Base-by-base conservation (phyloP, 2,888 invertebrate species). In the Acronicta psi region DNA sequence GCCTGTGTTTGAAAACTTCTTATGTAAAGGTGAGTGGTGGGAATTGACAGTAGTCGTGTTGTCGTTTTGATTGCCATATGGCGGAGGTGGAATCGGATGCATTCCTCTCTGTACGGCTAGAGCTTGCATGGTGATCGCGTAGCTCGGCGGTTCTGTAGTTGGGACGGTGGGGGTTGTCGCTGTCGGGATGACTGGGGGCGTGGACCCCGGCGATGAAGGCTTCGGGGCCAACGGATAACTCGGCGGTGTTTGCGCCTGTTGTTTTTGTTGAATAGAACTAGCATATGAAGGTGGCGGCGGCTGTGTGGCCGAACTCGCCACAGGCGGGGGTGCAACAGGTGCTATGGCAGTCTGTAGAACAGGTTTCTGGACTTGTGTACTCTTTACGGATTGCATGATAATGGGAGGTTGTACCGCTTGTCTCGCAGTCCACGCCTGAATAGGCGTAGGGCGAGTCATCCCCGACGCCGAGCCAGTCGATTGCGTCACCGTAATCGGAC, bases 321-420 rank as follows among this genome's bases (percentile, higher is more conserved):
- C 94, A 59, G 95, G 89, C 41, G 94, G 94, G 2, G 97, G 97
- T 13, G 97, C 96, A 23, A 97, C 96, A 1, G 98, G 98, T n/a
- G 98, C 98, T 46, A 98, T 98, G 10, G 99, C 99, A 14, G 98
- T 99, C 91, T 99, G 99, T 69, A 99, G 93, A 25, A 98, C 96
- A 0, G 99, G 99, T 87, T 99, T 99, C 84, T 98, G 98, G 37
- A 98, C 98, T 89, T 98, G 98, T 16, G 98, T 98, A 92, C 98
- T 98, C 88, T 98, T 98, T 16, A 99, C 99, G 29, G 98, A 98
- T 87, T 99, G 98, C 98, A 99, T 99, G 68, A 99, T 98, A 71
- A 99, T 98, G 8, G 98, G 98, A 46, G 98, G 97, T 82, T 98
- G 98, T 17, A 98, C 97, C 37, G 98, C 96, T 87, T 98, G 98